Evolutionary conservation across 1,140 invertebrate genomes (phyloP).

Genomic region (Zaprionus vittiger): DNA sequence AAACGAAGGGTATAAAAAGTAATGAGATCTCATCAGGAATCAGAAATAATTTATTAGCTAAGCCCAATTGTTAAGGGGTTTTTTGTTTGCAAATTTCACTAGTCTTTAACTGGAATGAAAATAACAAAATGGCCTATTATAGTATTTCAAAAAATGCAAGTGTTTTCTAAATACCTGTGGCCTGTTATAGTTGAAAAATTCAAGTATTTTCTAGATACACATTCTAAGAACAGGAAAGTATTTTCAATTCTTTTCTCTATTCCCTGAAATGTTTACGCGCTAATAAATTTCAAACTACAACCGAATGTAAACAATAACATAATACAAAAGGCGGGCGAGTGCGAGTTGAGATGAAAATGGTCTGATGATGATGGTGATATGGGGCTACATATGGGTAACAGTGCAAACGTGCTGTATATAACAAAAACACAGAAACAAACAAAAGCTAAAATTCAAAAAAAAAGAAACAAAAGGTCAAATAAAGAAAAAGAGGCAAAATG

Average conservation of each 20-base stretch:
- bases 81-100: not conserved
- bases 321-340: conserved; percentile 50
- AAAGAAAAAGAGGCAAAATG: conserved; percentile 43
- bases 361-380: conserved; percentile 10
- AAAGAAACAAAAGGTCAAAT: conserved; percentile 47
- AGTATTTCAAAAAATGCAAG: too few species aligned
- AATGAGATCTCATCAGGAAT: not conserved
- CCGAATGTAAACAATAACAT: conserved; percentile 41
- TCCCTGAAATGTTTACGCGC: conserved; percentile 42
- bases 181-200: not conserved
- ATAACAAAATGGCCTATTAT: too few species aligned
- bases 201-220: conserved; percentile 3
- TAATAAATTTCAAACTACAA: conserved; percentile 58
- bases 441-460: conserved; percentile 41
- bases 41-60: not conserved
- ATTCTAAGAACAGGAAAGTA: conserved; percentile 14
- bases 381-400: conserved; percentile 15
- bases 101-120: too few species aligned
- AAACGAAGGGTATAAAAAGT: too few species aligned
- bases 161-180: too few species aligned
- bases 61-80: not conserved
- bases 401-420: conserved; percentile 24
- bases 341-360: conserved; percentile 61
- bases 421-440: conserved; percentile 38
- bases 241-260: conserved; percentile 8